Evolutionary conservation across 2,888 invertebrate genomes (phyloP).

Genomic region (Itoplectis maculator): DNA sequence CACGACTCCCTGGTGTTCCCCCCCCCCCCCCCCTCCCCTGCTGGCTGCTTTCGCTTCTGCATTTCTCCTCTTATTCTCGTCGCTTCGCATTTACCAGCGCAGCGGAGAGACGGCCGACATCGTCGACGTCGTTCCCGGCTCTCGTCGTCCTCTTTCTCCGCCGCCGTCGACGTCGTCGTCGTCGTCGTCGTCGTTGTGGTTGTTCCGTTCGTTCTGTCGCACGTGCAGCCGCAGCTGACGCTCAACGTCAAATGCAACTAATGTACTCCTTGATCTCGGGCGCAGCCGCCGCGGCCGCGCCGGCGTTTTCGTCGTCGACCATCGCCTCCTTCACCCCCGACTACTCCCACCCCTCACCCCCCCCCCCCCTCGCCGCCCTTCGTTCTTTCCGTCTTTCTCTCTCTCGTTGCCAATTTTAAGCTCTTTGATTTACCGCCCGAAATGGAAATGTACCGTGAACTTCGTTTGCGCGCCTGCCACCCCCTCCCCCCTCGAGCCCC

Average conservation of each 20-base stretch:
- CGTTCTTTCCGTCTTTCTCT: conserved; percentile 22
- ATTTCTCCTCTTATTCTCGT: conserved; percentile 58
- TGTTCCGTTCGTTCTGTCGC: conserved; percentile 65
- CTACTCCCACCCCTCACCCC: neutral
- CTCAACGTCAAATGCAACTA: conserved; percentile 82
- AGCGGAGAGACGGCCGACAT: conserved; percentile 52
- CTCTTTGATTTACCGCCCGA: conserved; percentile 81
- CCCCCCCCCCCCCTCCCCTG: conserved; percentile 10
- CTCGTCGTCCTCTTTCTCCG: conserved; percentile 54
- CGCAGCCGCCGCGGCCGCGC: too few species aligned
- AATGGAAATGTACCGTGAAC: conserved; percentile 80
- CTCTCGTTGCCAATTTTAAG: conserved; percentile 78
- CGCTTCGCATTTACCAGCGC: conserved; percentile 63
- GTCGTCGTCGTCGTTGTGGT: conserved; percentile 42
- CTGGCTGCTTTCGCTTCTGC: conserved; percentile 32
- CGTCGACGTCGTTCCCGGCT: conserved; percentile 65
- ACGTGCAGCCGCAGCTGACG: conserved; percentile 81
- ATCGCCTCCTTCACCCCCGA: conserved; percentile 7
- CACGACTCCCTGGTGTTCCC: conserved; percentile 32
- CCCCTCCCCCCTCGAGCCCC: conserved; percentile 19
- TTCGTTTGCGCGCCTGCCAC: conserved; percentile 72
- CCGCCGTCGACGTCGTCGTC: conserved; percentile 37
- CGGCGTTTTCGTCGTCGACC: conserved; percentile 59
- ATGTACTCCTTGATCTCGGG: conserved; percentile 79
- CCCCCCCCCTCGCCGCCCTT: conserved; percentile 3